Conservation (phyloP, 1,140 invertebrate species). For the Calycopis cecrops region DNA sequence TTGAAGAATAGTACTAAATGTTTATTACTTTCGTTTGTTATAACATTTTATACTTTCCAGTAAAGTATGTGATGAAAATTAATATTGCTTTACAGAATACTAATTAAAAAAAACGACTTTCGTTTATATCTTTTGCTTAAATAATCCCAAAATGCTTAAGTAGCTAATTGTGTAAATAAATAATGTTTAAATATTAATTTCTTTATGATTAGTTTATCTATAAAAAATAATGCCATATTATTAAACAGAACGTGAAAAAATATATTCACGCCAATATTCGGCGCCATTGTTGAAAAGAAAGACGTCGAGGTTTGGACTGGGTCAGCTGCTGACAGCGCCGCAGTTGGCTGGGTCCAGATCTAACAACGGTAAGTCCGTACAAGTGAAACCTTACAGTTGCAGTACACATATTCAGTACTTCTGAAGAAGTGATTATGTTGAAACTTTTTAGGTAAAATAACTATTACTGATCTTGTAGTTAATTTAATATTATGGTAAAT, state of each 20-base stretch:
- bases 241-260: constrained; percentile 88
- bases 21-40: too few relatives aligned
- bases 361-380: constrained; percentile 43
- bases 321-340: constrained; percentile 84
- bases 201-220: background rate
- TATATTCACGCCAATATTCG: constrained; percentile 91
- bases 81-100: too few relatives aligned
- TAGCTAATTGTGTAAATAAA: background rate
- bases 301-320: constrained; percentile 92
- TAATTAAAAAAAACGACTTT: too few relatives aligned
- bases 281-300: constrained; percentile 93
- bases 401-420: too few relatives aligned
- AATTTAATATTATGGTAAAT: too few relatives aligned
- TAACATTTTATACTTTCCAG: too few relatives aligned
- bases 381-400: background rate
- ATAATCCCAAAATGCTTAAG: background rate
- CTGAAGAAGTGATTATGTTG: too few relatives aligned
- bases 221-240: background rate
- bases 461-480: too few relatives aligned
- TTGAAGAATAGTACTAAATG: too few relatives aligned
- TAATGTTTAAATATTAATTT: background rate
- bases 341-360: constrained; percentile 35
- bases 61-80: too few relatives aligned
- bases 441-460: too few relatives aligned
- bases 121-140: too few relatives aligned